phyloP scores from a whole-genome alignment of 2,113 vertebrate species.

The Arenaria interpres region DNA sequence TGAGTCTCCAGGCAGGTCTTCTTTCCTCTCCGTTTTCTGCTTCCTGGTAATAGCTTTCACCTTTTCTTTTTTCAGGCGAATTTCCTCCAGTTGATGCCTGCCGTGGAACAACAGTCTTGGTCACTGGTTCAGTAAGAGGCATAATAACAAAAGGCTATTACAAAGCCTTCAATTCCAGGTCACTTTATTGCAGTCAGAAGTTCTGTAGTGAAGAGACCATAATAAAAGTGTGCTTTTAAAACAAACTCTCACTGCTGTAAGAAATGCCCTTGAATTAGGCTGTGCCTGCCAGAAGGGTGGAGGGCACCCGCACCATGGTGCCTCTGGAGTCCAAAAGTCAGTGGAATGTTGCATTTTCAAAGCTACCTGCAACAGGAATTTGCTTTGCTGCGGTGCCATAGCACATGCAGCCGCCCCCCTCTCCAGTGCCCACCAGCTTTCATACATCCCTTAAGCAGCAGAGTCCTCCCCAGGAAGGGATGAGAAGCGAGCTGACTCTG shows the following conservation, averaged over 20 bases:
- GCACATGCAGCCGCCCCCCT: neutral
- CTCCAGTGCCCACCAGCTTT: neutral
- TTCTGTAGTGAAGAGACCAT: neutral
- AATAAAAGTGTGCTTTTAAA: neutral
- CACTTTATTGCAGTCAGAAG: neutral
- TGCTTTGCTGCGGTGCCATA: neutral
- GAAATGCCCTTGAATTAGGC: neutral
- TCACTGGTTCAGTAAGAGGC: neutral
- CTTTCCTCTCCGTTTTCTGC: constrained; percentile 63
- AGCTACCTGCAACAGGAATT: neutral
- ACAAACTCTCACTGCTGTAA: neutral
- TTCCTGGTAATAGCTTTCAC: constrained; percentile 13
- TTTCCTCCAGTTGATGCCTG: constrained; percentile 80
- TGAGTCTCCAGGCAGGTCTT: constrained; percentile 63
- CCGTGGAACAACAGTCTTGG: neutral
- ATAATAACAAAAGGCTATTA: neutral
- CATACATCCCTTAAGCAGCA: neutral
- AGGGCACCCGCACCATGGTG: neutral
- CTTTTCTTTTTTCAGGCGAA: constrained; percentile 73
- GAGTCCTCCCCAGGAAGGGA: neutral
- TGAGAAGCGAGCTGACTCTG: neutral
- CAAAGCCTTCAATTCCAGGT: neutral
- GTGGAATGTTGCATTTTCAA: neutral
- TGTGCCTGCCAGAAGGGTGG: neutral
- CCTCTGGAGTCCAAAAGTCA: neutral